Percentiles rank a stretch among this genome's conserved stretches.
These are phyloP conservation scores for Melanostoma scalare DNA, from an alignment of 2,888 invertebrate species.

Conservation along the genomic window DNA sequence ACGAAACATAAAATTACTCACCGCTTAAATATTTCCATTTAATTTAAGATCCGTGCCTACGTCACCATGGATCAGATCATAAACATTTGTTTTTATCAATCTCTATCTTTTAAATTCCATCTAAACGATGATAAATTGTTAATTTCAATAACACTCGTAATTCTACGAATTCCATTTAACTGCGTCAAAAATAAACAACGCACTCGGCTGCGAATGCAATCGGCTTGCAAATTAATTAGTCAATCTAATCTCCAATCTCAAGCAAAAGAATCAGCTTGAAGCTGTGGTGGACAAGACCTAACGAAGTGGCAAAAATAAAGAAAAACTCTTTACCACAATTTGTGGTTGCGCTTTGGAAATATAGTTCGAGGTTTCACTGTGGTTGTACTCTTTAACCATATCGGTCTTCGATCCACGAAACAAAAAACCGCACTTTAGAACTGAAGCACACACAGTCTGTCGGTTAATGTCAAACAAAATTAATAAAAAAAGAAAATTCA, in stretches of 20 bases:
- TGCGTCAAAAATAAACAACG: conserved; percentile 26
- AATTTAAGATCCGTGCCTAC: too few relatives aligned
- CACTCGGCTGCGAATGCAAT: conserved; percentile 22
- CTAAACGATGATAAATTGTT: background rate
- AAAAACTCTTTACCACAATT: conserved; percentile 22
- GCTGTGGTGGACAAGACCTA: conserved; percentile 11
- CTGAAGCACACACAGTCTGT: conserved; percentile 28
- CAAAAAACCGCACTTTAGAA: background rate
- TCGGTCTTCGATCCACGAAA: conserved; percentile 32
- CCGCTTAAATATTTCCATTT: too few relatives aligned
- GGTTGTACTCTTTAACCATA: conserved; percentile 64
- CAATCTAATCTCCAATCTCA: conserved; percentile 32
- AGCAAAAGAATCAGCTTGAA: conserved; percentile 5
- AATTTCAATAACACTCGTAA: background rate
- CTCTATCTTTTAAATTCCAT: background rate
- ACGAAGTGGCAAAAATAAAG: conserved; percentile 32
- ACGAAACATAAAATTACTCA: too few relatives aligned
- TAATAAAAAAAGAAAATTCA: conserved; percentile 51
- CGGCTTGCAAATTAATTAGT: conserved; percentile 42
- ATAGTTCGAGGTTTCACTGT: conserved; percentile 67
- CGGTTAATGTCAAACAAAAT: conserved; percentile 62
- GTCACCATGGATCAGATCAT: too few relatives aligned
- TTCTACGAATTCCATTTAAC: conserved; percentile 13
- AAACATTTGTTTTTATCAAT: background rate
- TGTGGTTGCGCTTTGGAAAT: conserved; percentile 57